Base-by-base conservation (phyloP, 2,113 vertebrate species). In the Mus spicilegus region DNA sequence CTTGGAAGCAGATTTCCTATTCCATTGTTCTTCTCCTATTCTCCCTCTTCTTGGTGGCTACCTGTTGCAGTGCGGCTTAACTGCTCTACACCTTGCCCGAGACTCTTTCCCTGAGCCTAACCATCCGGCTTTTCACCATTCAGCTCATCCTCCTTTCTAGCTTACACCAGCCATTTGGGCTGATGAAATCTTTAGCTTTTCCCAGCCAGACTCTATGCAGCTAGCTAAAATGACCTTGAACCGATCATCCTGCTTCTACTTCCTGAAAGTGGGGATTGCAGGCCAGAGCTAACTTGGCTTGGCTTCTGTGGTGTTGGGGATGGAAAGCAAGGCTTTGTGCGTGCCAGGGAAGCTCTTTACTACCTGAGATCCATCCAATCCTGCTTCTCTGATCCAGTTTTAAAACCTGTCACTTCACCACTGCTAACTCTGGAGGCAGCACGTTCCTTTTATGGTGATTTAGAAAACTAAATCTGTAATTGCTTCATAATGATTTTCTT, bases 371-470 rank as follows among this genome's bases (percentile, higher is more conserved):
- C n/a, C 81, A 42, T 28, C 22, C 56, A 84, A 12, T 30, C 42
- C 16, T 6, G 46, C 46, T n/a, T 46, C 58, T 8, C 58, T 8
- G 90, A 97, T 98, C 89, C 85, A 96, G 84, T 86, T 91, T 97
- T 94, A 94, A 97, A 97, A 98, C 94, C 96, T 96, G 92, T 89
- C 93, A 91, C 94, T 98, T 97, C 11, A 95, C 81, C 72, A 96
- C 69, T 97, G 58, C 94, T 98, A 96, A 96, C 92, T 96, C 97
- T 56, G 97, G 97, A 97, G 98, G 93, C 89, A 96, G 69, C 84
- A 97, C 97, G 87, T 90, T 98, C 93, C 96, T 95, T 97, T 97
- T 94, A 95, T 96, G 97, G 94, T 96, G 96, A 96, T 93, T 90
- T 95, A 93, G 10, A 89, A 85, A 76, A 75, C 19, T 67, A 33